Conservation (phyloP, 2,888 invertebrate species). For the Drosophila robusta region DNA sequence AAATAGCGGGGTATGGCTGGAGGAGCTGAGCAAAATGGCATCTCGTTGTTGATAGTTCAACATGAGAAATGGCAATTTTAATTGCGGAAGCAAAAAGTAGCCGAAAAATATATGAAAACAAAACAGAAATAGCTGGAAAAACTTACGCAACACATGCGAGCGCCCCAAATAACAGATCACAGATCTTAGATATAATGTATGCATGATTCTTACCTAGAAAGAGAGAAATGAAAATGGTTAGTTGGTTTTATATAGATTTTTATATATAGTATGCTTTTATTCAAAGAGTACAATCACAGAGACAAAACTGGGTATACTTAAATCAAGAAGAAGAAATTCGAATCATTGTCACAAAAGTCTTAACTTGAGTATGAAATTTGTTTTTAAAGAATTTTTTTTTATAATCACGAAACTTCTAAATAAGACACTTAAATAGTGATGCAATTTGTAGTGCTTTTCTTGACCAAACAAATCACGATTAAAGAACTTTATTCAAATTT, state of each 20-base stretch:
- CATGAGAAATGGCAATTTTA: conserved; percentile 70
- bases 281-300: too few relatives aligned
- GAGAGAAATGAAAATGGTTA: conserved; percentile 39
- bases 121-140: conserved; percentile 27
- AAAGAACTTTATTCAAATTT: too few relatives aligned
- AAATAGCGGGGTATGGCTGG: not conserved
- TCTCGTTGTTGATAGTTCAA: conserved; percentile 60
- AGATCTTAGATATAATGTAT: conserved; percentile 1
- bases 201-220: conserved; percentile 68
- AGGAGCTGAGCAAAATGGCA: conserved; percentile 30
- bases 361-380: too few relatives aligned
- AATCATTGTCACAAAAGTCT: too few relatives aligned
- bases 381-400: too few relatives aligned
- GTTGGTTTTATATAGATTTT: conserved; percentile 28
- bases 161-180: conserved; percentile 5
- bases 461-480: too few relatives aligned
- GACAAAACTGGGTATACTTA: not conserved
- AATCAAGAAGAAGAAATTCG: too few relatives aligned
- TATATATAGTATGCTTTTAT: not conserved
- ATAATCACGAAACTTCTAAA: too few relatives aligned
- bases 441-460: too few relatives aligned
- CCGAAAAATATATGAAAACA: conserved; percentile 16
- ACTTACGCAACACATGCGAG: conserved; percentile 65
- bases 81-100: conserved; percentile 68
- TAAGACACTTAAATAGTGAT: too few relatives aligned